Evolutionary conservation across 2,113 vertebrate species (phyloP).

Genomic region (Vanacampus margaritifer): DNA sequence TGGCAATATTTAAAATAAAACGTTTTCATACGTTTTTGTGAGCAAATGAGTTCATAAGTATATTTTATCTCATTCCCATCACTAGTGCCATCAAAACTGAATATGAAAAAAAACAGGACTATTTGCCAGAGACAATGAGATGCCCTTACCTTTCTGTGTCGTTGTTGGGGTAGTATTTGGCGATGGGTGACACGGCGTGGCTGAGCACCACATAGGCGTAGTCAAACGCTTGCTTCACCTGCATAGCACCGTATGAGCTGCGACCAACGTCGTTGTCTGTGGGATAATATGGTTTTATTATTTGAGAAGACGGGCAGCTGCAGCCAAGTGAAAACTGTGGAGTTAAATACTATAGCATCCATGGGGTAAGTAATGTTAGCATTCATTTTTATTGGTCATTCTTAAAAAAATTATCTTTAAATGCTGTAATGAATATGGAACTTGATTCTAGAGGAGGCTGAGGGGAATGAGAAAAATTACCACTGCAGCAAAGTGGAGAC

Average conservation of each 20-base stretch:
- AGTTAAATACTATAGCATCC: no score
- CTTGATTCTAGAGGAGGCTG: no score
- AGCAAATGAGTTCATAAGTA: no score
- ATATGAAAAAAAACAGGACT: not conserved
- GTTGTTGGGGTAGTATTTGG: constrained; percentile 94
- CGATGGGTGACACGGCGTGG: constrained; percentile 92
- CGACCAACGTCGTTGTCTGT: constrained; percentile 94
- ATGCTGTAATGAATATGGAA: no score
- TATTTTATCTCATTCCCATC: no score
- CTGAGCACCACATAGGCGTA: constrained; percentile 93
- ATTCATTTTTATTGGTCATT: no score
- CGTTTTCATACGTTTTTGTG: no score
- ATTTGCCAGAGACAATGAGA: not conserved
- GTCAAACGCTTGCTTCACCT: constrained; percentile 98
- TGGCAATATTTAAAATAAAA: no score
- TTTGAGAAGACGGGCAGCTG: not conserved
- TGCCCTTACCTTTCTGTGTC: constrained; percentile 87
- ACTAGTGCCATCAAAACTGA: not conserved
- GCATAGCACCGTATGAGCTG: constrained; percentile 99
- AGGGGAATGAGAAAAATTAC: no score
- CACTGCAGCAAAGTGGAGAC: not conserved
- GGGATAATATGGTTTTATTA: not conserved
- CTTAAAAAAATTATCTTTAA: no score
- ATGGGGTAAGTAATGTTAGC: no score
- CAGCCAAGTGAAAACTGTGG: no score